A percentile compares a stretch with the other conserved stretches of the same genome.
phyloP scores from a whole-genome alignment of 1,140 invertebrate species.

The Condylostylus longicornis region DNA sequence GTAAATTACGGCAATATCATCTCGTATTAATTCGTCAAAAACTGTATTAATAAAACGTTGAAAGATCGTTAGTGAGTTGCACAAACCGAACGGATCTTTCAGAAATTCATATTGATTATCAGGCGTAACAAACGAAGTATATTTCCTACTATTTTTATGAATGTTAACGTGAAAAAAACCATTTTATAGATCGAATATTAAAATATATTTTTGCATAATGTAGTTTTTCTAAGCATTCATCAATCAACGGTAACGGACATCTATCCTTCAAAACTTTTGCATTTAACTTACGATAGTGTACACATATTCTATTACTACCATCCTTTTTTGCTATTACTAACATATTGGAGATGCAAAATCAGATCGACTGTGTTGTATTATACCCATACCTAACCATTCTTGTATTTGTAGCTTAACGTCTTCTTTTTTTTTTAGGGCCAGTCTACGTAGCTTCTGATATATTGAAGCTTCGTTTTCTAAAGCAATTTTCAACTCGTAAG shows the following conservation, averaged over 20 bases:
- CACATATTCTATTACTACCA: conserved; percentile 10
- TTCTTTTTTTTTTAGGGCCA: conserved; percentile 17
- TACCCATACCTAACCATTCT: conserved; percentile 10
- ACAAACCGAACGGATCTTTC: conserved; percentile 33
- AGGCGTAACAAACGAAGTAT: conserved; percentile 31
- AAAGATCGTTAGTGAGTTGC: conserved; percentile 31
- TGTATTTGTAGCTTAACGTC: conserved; percentile 33
- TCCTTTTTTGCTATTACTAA: conserved; percentile 17
- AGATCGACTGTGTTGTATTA: conserved; percentile 14
- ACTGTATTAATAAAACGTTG: conserved; percentile 26
- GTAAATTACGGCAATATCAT: conserved; percentile 17
- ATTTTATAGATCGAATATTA: conserved; percentile 33
- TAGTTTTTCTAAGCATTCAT: conserved; percentile 30
- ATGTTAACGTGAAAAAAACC: conserved; percentile 25
- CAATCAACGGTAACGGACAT: conserved; percentile 31
- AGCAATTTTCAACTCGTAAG: too few relatives aligned
- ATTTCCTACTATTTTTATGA: conserved; percentile 20
- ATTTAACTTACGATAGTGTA: conserved; percentile 16
- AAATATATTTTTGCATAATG: conserved; percentile 21
- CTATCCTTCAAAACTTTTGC: conserved; percentile 3
- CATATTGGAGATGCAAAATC: conserved; percentile 17
- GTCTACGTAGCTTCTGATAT: conserved; percentile 15
- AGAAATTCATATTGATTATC: conserved; percentile 33
- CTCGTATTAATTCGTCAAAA: conserved; percentile 11
- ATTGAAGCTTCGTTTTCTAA: conserved; percentile 12